Evolutionary conservation across 2,888 invertebrate species (phyloP).

Genomic region (Norana najaformis): DNA sequence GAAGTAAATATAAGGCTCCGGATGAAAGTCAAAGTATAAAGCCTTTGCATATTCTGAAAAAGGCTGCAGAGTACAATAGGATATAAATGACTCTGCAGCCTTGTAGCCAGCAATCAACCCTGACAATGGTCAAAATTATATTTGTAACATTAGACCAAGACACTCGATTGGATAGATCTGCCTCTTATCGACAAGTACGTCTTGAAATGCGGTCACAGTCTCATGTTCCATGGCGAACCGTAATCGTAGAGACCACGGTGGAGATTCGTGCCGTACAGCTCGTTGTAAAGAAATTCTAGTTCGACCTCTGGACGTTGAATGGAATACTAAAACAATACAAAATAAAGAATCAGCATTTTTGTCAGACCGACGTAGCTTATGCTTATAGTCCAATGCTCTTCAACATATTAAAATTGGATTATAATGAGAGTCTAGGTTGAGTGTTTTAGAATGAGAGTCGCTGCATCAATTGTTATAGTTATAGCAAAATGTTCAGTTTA

Average conservation of each 20-base stretch:
- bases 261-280: not conserved
- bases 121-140: not conserved
- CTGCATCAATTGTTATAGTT: too few species aligned
- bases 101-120: not conserved
- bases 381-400: too few species aligned
- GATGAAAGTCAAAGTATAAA: not conserved
- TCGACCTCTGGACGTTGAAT: slow-evolving; percentile 13
- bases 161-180: not conserved
- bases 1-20: not conserved
- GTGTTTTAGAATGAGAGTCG: too few species aligned
- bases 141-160: not conserved
- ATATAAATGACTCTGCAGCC: not conserved
- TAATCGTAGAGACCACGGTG: not conserved
- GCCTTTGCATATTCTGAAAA: not conserved
- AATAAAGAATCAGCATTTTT: not conserved
- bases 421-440: too few species aligned
- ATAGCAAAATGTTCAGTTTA: too few species aligned
- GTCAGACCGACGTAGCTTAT: too few species aligned
- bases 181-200: not conserved
- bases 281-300: not conserved
- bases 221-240: not conserved
- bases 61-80: not conserved
- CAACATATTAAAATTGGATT: too few species aligned
- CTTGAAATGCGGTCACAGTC: not conserved
- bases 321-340: not conserved